Conservation (phyloP, 2,113 vertebrate genomes). For the Phasianus colchicus region DNA sequence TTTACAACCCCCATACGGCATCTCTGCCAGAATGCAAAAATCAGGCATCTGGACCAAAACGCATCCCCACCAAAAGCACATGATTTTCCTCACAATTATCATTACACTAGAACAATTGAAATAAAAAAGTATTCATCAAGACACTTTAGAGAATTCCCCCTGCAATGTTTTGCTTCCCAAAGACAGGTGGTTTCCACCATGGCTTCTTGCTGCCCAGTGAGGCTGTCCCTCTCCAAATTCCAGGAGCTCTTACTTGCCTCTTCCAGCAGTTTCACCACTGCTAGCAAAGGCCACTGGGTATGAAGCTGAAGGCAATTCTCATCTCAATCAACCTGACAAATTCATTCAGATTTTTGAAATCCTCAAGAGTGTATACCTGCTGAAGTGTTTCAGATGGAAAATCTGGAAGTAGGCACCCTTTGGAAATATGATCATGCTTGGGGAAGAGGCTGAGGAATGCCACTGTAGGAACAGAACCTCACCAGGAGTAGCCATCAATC, state of each 20-base stretch:
- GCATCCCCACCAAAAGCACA: too few species aligned
- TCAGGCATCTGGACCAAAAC: not conserved
- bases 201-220: rapidly evolving
- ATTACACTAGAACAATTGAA: not conserved
- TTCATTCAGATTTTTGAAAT: not conserved
- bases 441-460: not conserved
- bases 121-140: not conserved
- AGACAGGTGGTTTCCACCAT: not conserved
- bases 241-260: rapidly evolving
- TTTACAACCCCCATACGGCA: not conserved
- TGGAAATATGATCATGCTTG: not conserved
- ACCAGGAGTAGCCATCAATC: not conserved
- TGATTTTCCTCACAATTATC: rapidly evolving
- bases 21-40: not conserved
- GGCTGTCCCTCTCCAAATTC: not conserved
- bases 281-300: rapidly evolving
- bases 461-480: not conserved
- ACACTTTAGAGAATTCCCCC: not conserved
- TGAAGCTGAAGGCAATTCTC: not conserved
- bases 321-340: not conserved
- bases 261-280: not conserved
- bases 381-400: not conserved
- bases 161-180: not conserved
- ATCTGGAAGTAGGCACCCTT: not conserved
- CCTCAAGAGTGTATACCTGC: not conserved